Evolutionary conservation across 2,888 invertebrate genomes (phyloP), one percentile per base, ranked within the genome.

Genomic region (Malthinus flaveolus): DNA sequence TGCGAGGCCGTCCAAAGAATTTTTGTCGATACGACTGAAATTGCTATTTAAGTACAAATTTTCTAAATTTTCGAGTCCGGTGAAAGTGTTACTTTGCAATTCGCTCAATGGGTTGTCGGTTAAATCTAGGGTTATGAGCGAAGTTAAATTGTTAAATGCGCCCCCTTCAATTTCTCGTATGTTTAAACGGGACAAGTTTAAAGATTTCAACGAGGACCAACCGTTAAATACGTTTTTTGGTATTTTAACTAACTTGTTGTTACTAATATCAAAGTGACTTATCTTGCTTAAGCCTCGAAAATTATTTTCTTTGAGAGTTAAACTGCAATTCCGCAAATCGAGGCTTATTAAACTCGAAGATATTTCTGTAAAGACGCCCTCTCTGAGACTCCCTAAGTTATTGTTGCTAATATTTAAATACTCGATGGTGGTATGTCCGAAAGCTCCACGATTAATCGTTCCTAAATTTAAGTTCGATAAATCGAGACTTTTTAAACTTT

Each of bases 351-450:
- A 37, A 23, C 23, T 23, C 23, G 23, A 23, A 23, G 23, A 23
- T 5, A 23, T 23, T 23, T 23, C 3, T 5, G 10, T 5, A 15
- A 58, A 49, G 0, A 23, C 32, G 7, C 12, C 45, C 1, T 31
- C 7, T 7, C 49, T 31, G 1, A 53, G 7, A 1, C 1, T 32
- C 1, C 4, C 1, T 7, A 58, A 39, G 9, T 37, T 34, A 13
- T 58, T 58, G 9, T 32, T 32, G n/a, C 7, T 45, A 11, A 58
- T 32, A 32, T 15, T 11, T 37, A 58, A 45, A 7, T n/a, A 13
- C 37, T 52, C 4, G 3, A 58, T 32, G 9, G 7, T 34, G 5
- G 42, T 37, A 23, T 49, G 44, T 8, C 52, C 23, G 11, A 58
- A 58, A 6, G 52, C 35, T 5, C 34, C 33, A n/a, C 11, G 1